Percentiles rank a stretch among this genome's conserved stretches.
phyloP scores from a whole-genome alignment of 2,113 vertebrate species.

The Calyptomena viridis region DNA sequence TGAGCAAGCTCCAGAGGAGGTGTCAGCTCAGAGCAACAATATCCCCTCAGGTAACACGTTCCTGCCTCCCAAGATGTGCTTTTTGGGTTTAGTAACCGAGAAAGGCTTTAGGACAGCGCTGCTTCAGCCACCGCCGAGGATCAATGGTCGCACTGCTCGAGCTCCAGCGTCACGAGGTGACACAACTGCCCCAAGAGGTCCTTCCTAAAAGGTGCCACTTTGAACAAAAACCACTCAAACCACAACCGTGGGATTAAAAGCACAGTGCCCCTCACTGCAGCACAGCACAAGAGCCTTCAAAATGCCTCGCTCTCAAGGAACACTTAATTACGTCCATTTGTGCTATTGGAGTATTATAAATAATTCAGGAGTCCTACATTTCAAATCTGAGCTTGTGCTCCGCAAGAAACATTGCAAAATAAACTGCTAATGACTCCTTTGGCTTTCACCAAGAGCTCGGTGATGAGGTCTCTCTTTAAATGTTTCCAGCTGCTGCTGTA shows the following conservation, averaged over 20 bases:
- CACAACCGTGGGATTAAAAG: fast-evolving
- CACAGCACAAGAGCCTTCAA: background rate
- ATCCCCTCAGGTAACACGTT: fast-evolving
- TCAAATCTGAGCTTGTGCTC: background rate
- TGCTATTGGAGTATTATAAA: background rate
- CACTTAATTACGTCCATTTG: background rate
- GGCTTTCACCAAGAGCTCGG: background rate
- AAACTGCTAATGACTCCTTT: background rate
- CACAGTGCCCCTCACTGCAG: background rate
- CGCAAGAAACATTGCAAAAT: background rate
- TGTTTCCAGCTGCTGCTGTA: background rate
- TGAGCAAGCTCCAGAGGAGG: background rate
- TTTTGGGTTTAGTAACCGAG: background rate
- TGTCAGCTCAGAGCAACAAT: background rate
- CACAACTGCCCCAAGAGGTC: background rate
- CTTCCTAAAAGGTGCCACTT: background rate
- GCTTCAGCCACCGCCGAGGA: background rate
- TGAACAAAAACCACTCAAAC: background rate
- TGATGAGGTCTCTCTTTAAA: fast-evolving
- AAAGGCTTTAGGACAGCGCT: fast-evolving
- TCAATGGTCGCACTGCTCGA: fast-evolving
- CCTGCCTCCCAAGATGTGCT: background rate
- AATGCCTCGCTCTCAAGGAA: background rate
- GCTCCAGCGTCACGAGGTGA: background rate
- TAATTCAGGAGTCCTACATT: background rate